Evolutionary conservation across 2,888 invertebrate species (phyloP).

Genomic region (Drosophila borborema): DNA sequence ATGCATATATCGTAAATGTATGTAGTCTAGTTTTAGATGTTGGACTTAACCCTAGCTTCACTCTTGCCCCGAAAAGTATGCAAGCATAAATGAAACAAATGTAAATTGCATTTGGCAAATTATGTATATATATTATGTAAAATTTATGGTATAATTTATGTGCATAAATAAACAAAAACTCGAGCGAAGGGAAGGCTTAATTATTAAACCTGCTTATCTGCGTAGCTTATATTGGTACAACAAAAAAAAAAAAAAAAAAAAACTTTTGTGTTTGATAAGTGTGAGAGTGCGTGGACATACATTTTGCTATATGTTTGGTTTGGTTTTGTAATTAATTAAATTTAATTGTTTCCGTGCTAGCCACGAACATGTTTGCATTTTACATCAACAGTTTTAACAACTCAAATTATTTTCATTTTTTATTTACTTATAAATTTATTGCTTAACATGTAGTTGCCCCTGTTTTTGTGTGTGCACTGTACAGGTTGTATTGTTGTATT

Average conservation of each 20-base stretch:
- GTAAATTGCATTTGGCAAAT: constrained; percentile 2
- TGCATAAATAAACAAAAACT: constrained; percentile 1
- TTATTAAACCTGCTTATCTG: constrained; percentile 15
- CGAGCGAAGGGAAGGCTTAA: constrained; percentile 1
- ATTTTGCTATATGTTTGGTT: constrained; percentile 27
- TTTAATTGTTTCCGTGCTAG: constrained; percentile 42
- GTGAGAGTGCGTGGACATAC: constrained; percentile 1
- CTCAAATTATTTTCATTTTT: constrained; percentile 6
- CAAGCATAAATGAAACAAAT: constrained; percentile 17
- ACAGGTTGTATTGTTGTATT: constrained; percentile 13
- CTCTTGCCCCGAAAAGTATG: constrained; percentile 11
- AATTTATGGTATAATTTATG: constrained; percentile 23
- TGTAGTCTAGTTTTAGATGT: constrained; percentile 39
- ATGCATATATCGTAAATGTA: background rate
- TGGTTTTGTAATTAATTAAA: constrained; percentile 52
- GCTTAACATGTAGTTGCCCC: constrained; percentile 51
- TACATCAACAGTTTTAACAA: constrained; percentile 49
- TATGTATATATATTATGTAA: constrained; percentile 26
- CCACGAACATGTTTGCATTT: constrained; percentile 62
- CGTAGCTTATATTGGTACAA: constrained; percentile 26
- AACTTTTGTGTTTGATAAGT: constrained; percentile 14
- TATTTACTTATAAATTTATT: constrained; percentile 34
- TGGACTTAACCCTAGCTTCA: constrained; percentile 3
- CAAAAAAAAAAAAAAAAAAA: constrained; percentile 9
- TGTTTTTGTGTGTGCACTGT: constrained; percentile 32